phyloP scores from a whole-genome alignment of 2,888 invertebrate species.

The Tethea ocularis region DNA sequence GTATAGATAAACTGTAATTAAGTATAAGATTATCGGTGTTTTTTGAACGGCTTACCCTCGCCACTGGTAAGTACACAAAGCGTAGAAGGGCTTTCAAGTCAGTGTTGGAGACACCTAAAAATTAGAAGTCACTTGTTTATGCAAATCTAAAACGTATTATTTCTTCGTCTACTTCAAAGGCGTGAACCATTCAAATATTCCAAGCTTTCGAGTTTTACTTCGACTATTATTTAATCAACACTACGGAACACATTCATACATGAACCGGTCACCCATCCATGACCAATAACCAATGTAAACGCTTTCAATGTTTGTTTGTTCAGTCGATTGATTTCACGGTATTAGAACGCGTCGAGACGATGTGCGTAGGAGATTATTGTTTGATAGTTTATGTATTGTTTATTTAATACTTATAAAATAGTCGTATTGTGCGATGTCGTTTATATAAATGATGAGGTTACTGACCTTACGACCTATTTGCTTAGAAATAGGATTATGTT shows the following conservation, averaged over 20 bases:
- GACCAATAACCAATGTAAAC: background rate
- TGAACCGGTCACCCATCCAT: background rate
- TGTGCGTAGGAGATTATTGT: slow-evolving; percentile 16
- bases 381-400: background rate
- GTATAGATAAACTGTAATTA: too few relatives aligned
- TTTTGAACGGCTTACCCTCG: too few relatives aligned
- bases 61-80: too few relatives aligned
- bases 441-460: background rate
- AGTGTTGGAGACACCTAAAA: too few relatives aligned
- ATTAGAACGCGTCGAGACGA: slow-evolving; percentile 16
- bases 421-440: background rate
- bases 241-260: slow-evolving; percentile 24
- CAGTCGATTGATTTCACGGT: slow-evolving; percentile 39
- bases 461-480: background rate
- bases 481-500: background rate
- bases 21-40: too few relatives aligned
- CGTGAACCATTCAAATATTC: background rate
- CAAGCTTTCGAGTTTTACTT: too few relatives aligned
- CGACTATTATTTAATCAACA: background rate
- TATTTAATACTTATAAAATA: background rate
- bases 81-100: too few relatives aligned
- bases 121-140: too few relatives aligned
- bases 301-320: slow-evolving; percentile 32
- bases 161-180: background rate
- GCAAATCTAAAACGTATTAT: too few relatives aligned